Base-by-base conservation (phyloP, 2,113 vertebrate species). In the Cygnus atratus region DNA sequence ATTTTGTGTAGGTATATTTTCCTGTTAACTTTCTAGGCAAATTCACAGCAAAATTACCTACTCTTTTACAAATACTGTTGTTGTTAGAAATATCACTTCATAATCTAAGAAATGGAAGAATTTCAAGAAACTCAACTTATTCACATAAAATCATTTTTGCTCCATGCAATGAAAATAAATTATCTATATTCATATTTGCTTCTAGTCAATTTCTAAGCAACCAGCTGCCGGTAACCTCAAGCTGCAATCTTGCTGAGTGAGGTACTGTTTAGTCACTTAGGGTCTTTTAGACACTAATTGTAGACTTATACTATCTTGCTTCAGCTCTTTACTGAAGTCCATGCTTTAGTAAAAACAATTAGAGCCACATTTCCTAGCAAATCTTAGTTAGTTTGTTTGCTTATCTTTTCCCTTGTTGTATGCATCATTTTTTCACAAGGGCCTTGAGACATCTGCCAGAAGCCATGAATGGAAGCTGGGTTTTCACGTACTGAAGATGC, bases 401-500 rank as follows among this genome's bases (percentile, higher is more conserved):
- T 44, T 37, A 77, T 20, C 10, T 77, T 80, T 57, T n/a, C 24
- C 15, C 10, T 74, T 88, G 17, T 52, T 94, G 16, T 39, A 63
- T 57, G 17, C 20, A 18, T 78, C 55, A 22, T 57, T 88, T 26
- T 48, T 75, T 63, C 25, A 35, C 4, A 4, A 76, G 15, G 39
- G 10, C 18, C 28, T 75, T 52, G 43, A 93, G 48, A 10, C 8
- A 41, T 54, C 66, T 63, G 3, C 24, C 37, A 67, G 50, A 74
- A 88, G n/a, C 75, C 80, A 31, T 44, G 37, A 58, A 17, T 43
- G 17, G 31, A 83, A 81, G 14, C 1, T 66, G 58, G 13, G 28
- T 37, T 87, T 84, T 73, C 62, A 33, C 1, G 1, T 37, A 26
- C n/a, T 0, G 0, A 76, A 79, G 75, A 41, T 33, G 3, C 22